These are phyloP conservation scores for Catostylus mosaicus DNA, from an alignment of 30 jellyfish, hydroid and myxozoan genomes.

Conservation along the genomic window DNA sequence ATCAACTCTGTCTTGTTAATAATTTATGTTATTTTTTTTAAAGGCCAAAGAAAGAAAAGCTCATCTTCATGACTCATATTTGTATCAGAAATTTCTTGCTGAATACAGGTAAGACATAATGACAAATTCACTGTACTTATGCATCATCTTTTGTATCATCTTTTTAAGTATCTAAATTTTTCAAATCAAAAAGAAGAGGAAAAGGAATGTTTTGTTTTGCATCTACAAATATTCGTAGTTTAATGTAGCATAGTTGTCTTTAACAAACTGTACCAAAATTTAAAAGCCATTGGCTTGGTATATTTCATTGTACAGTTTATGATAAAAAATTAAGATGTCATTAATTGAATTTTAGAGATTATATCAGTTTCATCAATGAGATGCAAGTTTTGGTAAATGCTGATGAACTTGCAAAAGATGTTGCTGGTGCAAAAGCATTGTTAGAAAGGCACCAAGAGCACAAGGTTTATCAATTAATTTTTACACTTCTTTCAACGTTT, in stretches of 20 bases:
- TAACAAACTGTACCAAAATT: no score
- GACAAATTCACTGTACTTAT: no score
- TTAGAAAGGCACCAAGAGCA: slow-evolving; percentile 94
- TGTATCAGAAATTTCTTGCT: slow-evolving; percentile 87
- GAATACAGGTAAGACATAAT: slow-evolving; percentile 97
- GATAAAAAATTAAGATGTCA: no score
- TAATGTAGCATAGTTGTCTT: not conserved
- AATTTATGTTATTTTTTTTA: not conserved
- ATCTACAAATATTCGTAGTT: no score
- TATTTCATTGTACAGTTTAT: no score
- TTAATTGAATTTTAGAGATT: slow-evolving; percentile 86
- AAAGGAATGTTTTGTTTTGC: no score
- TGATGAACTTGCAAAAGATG: slow-evolving; percentile 92
- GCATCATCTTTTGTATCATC: no score
- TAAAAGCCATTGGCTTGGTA: no score
- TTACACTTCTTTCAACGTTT: not conserved
- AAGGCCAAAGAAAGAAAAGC: slow-evolving; percentile 85
- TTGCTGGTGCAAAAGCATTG: slow-evolving; percentile 95
- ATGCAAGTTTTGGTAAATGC: slow-evolving; percentile 78
- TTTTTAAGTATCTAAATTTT: no score
- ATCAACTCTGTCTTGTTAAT: no score
- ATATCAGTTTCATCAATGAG: slow-evolving; percentile 78
- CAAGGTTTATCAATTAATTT: slow-evolving; percentile 53
- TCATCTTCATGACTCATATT: slow-evolving; percentile 78
- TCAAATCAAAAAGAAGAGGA: no score